Evolutionary conservation across 1,140 invertebrate genomes (phyloP).

Genomic region (Myzus persicae): DNA sequence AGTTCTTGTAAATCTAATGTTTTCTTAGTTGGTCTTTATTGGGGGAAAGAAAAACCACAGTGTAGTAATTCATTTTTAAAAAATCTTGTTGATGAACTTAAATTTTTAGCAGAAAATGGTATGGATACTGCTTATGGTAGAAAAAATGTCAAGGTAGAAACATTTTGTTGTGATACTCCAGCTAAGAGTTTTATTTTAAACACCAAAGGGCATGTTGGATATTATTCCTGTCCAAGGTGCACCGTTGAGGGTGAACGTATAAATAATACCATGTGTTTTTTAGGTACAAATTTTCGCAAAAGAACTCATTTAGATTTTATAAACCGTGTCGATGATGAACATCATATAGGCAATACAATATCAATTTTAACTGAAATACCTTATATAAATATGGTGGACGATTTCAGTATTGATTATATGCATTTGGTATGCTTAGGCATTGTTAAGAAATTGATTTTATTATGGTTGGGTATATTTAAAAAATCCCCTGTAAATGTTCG

Average conservation of each 20-base stretch:
- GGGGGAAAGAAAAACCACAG: neutral
- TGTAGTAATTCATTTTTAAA: neutral
- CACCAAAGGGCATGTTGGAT: neutral
- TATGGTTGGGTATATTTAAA: slow-evolving; percentile 10
- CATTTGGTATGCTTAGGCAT: slow-evolving; percentile 13
- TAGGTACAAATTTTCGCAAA: neutral
- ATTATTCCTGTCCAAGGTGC: neutral
- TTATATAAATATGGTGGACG: neutral
- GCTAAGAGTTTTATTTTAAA: slow-evolving; percentile 12
- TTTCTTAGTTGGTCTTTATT: neutral
- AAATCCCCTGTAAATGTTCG: neutral
- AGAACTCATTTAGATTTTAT: slow-evolving; percentile 5
- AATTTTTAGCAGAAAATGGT: too few relatives aligned
- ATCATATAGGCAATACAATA: neutral
- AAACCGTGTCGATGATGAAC: neutral
- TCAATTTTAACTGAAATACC: slow-evolving; percentile 9
- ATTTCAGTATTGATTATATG: slow-evolving; percentile 26
- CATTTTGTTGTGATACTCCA: slow-evolving; percentile 11
- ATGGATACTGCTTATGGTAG: neutral
- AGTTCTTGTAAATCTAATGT: neutral
- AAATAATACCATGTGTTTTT: neutral
- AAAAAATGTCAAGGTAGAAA: neutral
- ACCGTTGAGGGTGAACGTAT: neutral
- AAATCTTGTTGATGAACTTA: neutral
- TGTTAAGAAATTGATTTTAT: slow-evolving; percentile 11